Conservation (phyloP, 2,888 invertebrate genomes). For the Branchipolynoe longqiensis region DNA sequence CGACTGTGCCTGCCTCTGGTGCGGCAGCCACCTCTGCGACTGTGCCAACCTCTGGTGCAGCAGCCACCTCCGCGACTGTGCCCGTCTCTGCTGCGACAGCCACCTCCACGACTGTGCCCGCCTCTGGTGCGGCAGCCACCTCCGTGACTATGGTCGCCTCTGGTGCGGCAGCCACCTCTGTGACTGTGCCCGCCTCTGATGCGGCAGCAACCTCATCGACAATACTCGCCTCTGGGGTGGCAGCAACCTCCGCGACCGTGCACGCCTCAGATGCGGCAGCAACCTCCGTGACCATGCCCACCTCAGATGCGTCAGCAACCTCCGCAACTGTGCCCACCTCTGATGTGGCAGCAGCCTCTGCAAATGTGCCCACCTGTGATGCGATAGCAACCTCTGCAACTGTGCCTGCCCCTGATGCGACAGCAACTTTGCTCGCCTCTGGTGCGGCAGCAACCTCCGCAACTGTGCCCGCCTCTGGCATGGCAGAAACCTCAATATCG, state of each 20-base stretch:
- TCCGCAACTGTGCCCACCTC: neutral
- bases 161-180: neutral
- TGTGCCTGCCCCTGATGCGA: neutral
- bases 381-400: neutral
- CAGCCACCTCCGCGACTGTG: neutral
- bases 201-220: too few species aligned
- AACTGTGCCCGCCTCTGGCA: constrained; percentile 8
- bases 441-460: neutral
- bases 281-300: neutral
- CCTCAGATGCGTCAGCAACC: neutral
- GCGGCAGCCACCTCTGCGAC: neutral
- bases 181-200: neutral
- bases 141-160: neutral
- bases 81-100: neutral
- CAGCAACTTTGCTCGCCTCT: neutral
- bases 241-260: neutral
- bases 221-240: neutral
- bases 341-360: neutral
- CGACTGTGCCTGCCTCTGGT: neutral
- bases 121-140: neutral
- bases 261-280: neutral
- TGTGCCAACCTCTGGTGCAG: neutral
- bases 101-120: neutral
- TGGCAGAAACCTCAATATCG: neutral
- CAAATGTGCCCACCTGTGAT: neutral